phyloP scores from a whole-genome alignment of 1,140 invertebrate genomes.

The Zophobas atratus region DNA sequence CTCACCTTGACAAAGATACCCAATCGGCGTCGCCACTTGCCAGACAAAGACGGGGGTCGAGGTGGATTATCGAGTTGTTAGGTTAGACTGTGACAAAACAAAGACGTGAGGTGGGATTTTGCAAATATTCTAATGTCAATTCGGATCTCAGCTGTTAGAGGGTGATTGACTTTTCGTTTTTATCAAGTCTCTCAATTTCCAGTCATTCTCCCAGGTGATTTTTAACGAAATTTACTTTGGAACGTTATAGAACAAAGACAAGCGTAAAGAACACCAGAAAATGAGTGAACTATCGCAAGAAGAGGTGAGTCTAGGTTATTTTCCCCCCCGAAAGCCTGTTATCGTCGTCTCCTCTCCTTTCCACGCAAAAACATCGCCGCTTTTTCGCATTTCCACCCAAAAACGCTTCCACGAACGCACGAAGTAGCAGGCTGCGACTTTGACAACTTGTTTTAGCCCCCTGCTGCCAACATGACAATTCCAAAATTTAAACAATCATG shows the following conservation, averaged over 20 bases:
- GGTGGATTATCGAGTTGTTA: slow-evolving; percentile 30
- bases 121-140: slow-evolving; percentile 59
- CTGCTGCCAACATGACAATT: no score
- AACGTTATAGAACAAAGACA: slow-evolving; percentile 10
- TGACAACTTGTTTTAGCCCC: no score
- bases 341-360: no score
- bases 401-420: no score
- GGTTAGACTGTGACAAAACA: slow-evolving; percentile 58
- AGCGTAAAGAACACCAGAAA: slow-evolving; percentile 49
- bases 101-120: slow-evolving; percentile 48
- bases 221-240: slow-evolving; percentile 29
- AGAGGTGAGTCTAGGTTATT: slow-evolving; percentile 73
- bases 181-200: slow-evolving; percentile 55
- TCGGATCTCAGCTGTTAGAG: slow-evolving; percentile 62
- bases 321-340: background rate
- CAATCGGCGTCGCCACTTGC: no score
- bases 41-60: background rate
- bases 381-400: no score
- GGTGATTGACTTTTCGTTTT: slow-evolving; percentile 64
- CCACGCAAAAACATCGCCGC: no score
- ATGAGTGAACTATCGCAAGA: slow-evolving; percentile 84
- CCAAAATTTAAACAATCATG: background rate
- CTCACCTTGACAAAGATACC: background rate
- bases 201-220: background rate
- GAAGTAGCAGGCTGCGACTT: no score